Base-by-base conservation (phyloP, 2,797 vertebrate genomes). In the Thripadectes ignobilis region DNA sequence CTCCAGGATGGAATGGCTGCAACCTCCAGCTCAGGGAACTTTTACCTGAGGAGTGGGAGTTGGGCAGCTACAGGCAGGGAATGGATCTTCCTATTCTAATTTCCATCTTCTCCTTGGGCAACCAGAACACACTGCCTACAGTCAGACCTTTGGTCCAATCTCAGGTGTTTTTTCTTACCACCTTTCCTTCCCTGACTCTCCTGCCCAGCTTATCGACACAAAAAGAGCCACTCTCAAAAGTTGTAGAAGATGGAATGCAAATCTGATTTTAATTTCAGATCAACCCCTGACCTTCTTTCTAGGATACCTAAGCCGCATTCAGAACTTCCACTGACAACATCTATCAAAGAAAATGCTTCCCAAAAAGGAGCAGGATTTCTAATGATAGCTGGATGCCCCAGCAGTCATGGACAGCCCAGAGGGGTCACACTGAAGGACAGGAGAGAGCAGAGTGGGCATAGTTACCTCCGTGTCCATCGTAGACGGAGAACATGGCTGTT, bases 401-500 rank as follows among this genome's bases (percentile, higher is more conserved):
- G 55, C 62, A 72, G 92, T 13, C 72, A 26, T 16, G 3, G 51
- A 18, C 30, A 58, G 43, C 54, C 48, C 14, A 26, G 77, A 71
- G 27, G 48, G 38, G 30, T 77, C 54, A 46, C 24, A 16, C 16
- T 12, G 49, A 76, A 41, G n/a, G 26, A 6, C 34, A 9, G 61
- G 30, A 12, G 65, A 88, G 73, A 85, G 55, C 8, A 39, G 7
- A 51, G 65, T 2, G 16, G 62, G 9, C 3, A 10, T 85, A 88
- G 54, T 97, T 98, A 99, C 99, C 99, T 98, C 99, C 99, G 29
- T 99, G 99, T 91, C 99, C 99, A 93, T 99, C 99, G 95, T 99
- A 99, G 78, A 99, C 99, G 0, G 99, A 98, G 98, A 99, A 99
- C 99, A 99, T 99, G 67, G 99, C 98, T 1, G 99, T 99, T 55